phyloP scores from a whole-genome alignment of 2,797 vertebrate genomes.

The Basileuterus tristriatus region DNA sequence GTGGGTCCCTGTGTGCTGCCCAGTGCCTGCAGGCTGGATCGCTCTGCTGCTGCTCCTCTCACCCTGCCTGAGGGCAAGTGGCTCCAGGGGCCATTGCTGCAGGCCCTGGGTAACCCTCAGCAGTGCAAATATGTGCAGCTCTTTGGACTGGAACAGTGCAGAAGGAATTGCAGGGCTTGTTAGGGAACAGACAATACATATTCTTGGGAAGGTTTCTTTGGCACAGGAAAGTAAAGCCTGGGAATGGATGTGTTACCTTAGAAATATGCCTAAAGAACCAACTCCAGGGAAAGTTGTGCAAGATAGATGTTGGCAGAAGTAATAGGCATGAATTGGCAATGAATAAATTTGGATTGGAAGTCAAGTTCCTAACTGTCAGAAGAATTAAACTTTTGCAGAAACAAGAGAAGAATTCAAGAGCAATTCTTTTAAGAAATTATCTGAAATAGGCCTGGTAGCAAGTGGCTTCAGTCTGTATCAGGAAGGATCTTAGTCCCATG shows the following conservation, averaged over 20 bases:
- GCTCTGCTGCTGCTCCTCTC: not conserved
- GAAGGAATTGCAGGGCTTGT: not conserved
- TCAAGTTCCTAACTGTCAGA: not conserved
- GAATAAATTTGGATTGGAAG: not conserved
- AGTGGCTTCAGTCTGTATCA: not conserved
- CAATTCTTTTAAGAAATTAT: not conserved
- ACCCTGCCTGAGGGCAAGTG: rapidly evolving
- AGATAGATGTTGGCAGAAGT: not conserved
- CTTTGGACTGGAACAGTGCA: not conserved
- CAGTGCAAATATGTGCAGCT: rapidly evolving
- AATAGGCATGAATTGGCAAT: not conserved
- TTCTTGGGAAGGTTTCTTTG: not conserved
- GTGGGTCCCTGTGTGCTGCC: not conserved
- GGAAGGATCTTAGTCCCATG: not conserved
- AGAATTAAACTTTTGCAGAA: not conserved
- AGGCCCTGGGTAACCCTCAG: not conserved
- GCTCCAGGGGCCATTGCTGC: not conserved
- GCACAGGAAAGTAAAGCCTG: not conserved
- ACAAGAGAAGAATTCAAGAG: not conserved
- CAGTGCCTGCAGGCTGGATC: not conserved
- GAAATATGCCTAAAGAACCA: not conserved
- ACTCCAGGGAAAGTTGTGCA: not conserved
- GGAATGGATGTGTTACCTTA: not conserved
- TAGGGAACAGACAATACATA: not conserved
- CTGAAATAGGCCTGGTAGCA: not conserved